Conservation (phyloP, 2,113 vertebrate genomes). For the Amblyornis subalaris region DNA sequence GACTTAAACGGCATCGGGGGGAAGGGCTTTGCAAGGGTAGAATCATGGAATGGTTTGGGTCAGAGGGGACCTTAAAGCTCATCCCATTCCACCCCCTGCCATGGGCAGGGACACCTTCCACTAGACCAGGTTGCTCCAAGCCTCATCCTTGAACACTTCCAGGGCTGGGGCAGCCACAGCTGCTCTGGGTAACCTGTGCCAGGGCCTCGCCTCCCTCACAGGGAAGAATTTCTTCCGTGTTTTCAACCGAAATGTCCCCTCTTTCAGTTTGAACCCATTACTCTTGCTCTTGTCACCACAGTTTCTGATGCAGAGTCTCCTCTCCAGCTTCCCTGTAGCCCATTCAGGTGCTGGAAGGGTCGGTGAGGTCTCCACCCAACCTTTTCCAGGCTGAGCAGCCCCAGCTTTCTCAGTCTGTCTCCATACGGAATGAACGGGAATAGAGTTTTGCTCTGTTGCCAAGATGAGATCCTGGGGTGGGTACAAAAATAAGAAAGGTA, state of each 20-base stretch:
- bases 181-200: neutral
- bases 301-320: neutral
- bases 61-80: neutral
- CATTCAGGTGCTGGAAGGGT: neutral
- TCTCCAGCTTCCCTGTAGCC: neutral
- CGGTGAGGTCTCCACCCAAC: neutral
- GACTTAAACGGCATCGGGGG: neutral
- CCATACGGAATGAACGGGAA: neutral
- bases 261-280: neutral
- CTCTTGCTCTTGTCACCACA: neutral
- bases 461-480: neutral
- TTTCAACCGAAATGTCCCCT: neutral
- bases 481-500: neutral
- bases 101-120: neutral
- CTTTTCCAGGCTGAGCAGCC: neutral
- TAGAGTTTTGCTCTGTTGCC: neutral
- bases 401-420: neutral
- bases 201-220: rapidly evolving
- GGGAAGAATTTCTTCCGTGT: neutral
- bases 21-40: neutral
- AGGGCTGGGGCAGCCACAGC: neutral
- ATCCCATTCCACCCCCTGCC: neutral
- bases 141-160: rapidly evolving
- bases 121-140: neutral
- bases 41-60: neutral